Conservation (phyloP, 2,888 invertebrate species). For the Athripsodes cinereus region DNA sequence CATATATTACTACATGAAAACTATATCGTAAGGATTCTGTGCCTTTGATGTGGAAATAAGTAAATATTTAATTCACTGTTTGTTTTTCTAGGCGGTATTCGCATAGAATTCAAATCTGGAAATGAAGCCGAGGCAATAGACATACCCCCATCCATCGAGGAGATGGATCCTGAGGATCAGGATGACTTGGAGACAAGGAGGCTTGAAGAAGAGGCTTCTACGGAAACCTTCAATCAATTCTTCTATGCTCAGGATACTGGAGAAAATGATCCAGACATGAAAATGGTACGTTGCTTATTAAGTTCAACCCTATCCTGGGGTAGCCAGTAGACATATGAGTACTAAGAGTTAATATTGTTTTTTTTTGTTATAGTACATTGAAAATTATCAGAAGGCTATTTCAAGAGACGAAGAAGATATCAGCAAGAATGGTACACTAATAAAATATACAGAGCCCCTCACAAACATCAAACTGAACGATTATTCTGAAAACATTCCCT, state of each 20-base stretch:
- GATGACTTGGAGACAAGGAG: background rate
- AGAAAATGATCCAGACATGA: conserved; percentile 14
- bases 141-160: conserved; percentile 33
- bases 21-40: too few species aligned
- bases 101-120: conserved; percentile 77
- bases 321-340: too few species aligned
- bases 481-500: conserved; percentile 12
- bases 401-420: conserved; percentile 36
- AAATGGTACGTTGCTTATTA: too few species aligned
- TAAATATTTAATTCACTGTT: too few species aligned
- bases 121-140: conserved; percentile 84
- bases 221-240: conserved; percentile 14
- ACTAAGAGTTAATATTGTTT: background rate
- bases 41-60: too few species aligned
- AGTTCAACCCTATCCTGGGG: too few species aligned
- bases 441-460: conserved; percentile 27
- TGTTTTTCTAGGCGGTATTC: conserved; percentile 51
- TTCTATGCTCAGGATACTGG: conserved; percentile 11
- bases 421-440: conserved; percentile 34
- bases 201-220: background rate
- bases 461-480: conserved; percentile 19
- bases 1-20: background rate
- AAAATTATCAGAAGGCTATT: conserved; percentile 39
- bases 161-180: conserved; percentile 28
- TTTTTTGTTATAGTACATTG: conserved; percentile 36